Conservation (phyloP, 2,888 invertebrate genomes). For the Apotomis capreana region DNA sequence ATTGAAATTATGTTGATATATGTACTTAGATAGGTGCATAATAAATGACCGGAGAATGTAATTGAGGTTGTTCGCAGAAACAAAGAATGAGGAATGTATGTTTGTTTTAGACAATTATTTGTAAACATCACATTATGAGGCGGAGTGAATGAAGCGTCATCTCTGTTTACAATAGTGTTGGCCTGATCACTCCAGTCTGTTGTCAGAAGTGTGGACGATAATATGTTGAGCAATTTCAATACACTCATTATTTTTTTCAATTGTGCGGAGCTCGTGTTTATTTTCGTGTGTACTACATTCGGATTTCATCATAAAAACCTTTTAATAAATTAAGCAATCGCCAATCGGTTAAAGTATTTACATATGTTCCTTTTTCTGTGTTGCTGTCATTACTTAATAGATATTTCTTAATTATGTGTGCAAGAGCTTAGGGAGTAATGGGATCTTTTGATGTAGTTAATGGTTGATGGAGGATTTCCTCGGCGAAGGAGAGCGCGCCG, state of each 20-base stretch:
- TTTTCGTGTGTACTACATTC: conserved; percentile 42
- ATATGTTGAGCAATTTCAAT: conserved; percentile 29
- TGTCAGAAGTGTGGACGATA: conserved; percentile 42
- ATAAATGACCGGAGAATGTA: conserved; percentile 38
- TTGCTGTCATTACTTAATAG: conserved; percentile 7
- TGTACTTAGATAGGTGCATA: conserved; percentile 2
- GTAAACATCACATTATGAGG: conserved; percentile 64
- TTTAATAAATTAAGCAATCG: conserved; percentile 16
- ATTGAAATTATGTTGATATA: conserved; percentile 37
- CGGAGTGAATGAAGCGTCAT: conserved; percentile 33
- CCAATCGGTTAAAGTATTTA: not conserved
- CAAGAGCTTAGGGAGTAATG: conserved; percentile 39
- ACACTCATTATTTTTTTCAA: conserved; percentile 23
- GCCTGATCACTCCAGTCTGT: conserved; percentile 46
- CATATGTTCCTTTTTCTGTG: not conserved
- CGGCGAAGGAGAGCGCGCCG: conserved; percentile 63
- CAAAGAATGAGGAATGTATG: conserved; percentile 38
- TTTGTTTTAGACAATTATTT: conserved; percentile 55
- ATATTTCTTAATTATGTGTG: conserved; percentile 21
- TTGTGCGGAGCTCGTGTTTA: conserved; percentile 15
- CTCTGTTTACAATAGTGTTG: conserved; percentile 29
- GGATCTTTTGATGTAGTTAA: conserved; percentile 47
- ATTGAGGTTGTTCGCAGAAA: conserved; percentile 33
- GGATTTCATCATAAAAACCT: conserved; percentile 25
- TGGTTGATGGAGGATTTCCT: conserved; percentile 68